phyloP scores from a whole-genome alignment of 2,113 vertebrate species.

The Neogobius melanostomus region DNA sequence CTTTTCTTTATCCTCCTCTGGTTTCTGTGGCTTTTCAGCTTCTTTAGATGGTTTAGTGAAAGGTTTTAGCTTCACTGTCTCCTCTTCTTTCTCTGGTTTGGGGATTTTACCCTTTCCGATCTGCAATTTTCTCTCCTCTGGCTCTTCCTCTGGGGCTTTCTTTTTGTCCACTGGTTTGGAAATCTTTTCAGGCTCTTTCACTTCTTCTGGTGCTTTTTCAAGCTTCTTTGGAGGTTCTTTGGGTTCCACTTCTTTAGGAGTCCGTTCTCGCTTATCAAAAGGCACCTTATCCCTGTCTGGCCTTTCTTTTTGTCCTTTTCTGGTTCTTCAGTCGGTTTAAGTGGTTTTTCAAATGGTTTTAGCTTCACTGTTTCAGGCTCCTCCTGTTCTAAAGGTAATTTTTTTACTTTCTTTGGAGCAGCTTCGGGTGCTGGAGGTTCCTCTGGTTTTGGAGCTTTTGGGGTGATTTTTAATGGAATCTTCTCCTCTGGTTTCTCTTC shows the following conservation, averaged over 20 bases:
- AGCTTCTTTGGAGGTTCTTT: conserved; percentile 64
- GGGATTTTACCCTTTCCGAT: conserved; percentile 69
- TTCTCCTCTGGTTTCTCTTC: conserved; percentile 60
- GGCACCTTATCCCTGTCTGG: conserved; percentile 59
- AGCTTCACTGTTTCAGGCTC: conserved; percentile 72
- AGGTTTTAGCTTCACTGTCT: conserved; percentile 70
- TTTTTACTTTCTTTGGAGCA: conserved; percentile 70
- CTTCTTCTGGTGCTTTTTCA: conserved; percentile 40
- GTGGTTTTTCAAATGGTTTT: conserved; percentile 75
- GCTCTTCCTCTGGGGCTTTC: conserved; percentile 59
- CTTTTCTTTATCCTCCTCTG: conserved; percentile 68
- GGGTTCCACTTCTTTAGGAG: conserved; percentile 46
- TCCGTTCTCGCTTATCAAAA: conserved; percentile 60
- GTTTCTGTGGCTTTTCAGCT: conserved; percentile 66
- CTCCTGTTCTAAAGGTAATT: conserved; percentile 62
- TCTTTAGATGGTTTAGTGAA: conserved; percentile 74
- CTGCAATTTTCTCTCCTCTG: conserved; percentile 52
- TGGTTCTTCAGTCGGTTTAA: conserved; percentile 51
- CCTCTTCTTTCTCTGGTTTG: conserved; percentile 60
- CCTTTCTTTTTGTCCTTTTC: conserved; percentile 75
- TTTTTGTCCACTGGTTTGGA: conserved; percentile 45
- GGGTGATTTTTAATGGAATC: conserved; percentile 55
- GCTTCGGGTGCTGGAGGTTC: conserved; percentile 42
- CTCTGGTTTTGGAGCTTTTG: conserved; percentile 57
- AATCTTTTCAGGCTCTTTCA: conserved; percentile 47